Percentiles rank a stretch among this genome's conserved stretches.
These are phyloP conservation scores for Struthio camelus DNA, from an alignment of 2,113 vertebrate genomes.

Conservation along the genomic window DNA sequence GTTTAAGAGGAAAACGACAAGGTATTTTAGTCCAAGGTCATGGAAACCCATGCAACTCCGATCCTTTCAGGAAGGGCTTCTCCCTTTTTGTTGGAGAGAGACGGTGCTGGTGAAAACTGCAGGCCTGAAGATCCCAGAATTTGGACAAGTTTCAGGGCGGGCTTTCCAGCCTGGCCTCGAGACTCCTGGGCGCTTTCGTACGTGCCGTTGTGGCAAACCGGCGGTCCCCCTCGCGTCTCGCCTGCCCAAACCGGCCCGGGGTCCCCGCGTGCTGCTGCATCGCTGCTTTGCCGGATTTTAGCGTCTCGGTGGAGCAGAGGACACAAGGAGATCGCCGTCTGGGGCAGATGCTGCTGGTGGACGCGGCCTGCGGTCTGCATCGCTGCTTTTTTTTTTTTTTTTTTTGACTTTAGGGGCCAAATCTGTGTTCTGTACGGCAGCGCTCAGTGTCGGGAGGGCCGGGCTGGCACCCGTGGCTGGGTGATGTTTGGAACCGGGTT, in stretches of 20 bases:
- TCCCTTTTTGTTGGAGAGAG: neutral
- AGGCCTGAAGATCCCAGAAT: neutral
- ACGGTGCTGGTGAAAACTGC: neutral
- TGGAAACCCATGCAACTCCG: neutral
- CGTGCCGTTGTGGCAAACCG: neutral
- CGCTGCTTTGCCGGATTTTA: neutral
- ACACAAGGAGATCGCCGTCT: neutral
- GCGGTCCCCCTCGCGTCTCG: neutral
- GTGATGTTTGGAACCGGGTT: neutral
- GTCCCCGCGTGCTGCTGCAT: neutral
- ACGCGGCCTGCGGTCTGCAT: neutral
- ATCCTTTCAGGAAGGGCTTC: neutral
- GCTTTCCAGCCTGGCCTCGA: neutral
- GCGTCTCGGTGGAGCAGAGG: neutral
- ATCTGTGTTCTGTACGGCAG: neutral
- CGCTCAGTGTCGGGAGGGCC: neutral
- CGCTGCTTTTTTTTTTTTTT: too few species aligned
- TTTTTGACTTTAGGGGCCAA: neutral
- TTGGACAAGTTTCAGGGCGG: neutral
- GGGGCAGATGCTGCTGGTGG: neutral
- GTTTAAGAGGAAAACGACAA: neutral
- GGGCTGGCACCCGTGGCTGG: neutral
- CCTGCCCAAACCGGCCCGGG: fast-evolving
- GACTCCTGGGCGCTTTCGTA: neutral
- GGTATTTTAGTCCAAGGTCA: neutral